phyloP scores from a whole-genome alignment of 2,888 invertebrate genomes.

The Platypus cylindrus region DNA sequence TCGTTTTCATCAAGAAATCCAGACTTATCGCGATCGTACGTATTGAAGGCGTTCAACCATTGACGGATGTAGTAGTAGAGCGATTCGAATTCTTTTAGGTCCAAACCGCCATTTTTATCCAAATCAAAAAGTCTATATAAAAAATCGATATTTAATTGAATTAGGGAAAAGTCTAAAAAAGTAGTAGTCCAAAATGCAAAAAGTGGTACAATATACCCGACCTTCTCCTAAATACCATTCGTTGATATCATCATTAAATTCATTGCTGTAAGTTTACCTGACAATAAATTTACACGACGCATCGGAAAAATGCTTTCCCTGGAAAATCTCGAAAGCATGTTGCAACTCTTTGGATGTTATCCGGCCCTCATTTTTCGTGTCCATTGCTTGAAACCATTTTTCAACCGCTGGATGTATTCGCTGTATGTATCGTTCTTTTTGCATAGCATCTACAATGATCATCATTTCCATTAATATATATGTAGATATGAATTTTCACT shows the following conservation, averaged over 20 bases:
- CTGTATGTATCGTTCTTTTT: too few relatives aligned
- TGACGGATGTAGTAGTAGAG: conserved; percentile 30
- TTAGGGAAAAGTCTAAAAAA: not conserved
- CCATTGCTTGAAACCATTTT: conserved; percentile 26
- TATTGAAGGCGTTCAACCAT: conserved; percentile 30
- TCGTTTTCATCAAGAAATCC: conserved; percentile 27
- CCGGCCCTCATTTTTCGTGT: conserved; percentile 24
- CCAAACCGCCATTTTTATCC: conserved; percentile 29
- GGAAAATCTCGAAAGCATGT: conserved; percentile 29
- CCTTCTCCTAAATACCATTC: not conserved
- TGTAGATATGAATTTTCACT: too few relatives aligned
- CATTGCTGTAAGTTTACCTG: conserved; percentile 6
- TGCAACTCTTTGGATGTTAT: conserved; percentile 29
- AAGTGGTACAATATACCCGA: not conserved
- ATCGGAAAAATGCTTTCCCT: conserved; percentile 29
- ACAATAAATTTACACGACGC: conserved; percentile 30
- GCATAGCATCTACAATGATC: too few relatives aligned
- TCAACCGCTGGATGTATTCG: conserved; percentile 26
- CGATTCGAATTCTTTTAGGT: conserved; percentile 29
- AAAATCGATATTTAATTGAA: not conserved
- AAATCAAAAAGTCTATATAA: conserved; percentile 26
- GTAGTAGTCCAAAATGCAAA: not conserved
- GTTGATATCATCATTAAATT: not conserved
- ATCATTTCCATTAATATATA: too few relatives aligned
- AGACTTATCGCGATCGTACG: conserved; percentile 24